Evolutionary conservation across 1,140 invertebrate species (phyloP), one percentile per base, ranked within the genome.

Genomic region (Drosophila persimilis): DNA sequence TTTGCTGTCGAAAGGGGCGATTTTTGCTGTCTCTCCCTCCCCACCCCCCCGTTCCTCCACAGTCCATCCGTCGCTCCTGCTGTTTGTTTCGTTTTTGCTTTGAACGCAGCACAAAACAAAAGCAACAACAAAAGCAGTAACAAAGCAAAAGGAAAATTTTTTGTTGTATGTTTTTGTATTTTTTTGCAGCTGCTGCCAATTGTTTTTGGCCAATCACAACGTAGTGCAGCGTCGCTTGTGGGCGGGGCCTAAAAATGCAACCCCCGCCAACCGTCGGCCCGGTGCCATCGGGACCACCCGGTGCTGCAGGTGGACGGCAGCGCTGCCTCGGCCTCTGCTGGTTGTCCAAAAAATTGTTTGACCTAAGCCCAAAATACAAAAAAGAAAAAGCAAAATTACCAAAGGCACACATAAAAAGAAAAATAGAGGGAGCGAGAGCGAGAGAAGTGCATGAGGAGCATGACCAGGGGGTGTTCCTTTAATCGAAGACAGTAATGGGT

Each of bases 231-330:
- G 80, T 85, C 80, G 85, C 85, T 85, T 85, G 84, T 89, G 88
- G 89, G 89, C 89, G 89, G 90, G 88, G 89, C 89, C 84, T 90
- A 90, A 90, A 76, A 89, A 85, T 90, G 89, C 88, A 90, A 85
- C 89, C 88, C 89, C 86, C 86, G 74, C 77, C 70, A 75, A 65
- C 56, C 64, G 35, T 11, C 39, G 4, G 11, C 35, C 35, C 35
- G 35, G 13, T 39, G 15, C 39, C 53, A 29, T 41, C 29, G 58
- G 57, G 60, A 51, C 39, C 35, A 39, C 35, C 35, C 35, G 53
- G 56, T 48, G 79, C 77, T 62, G 80, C 69, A 62, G 70, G 57
- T 67, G 73, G 73, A 60, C 60, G 64, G 62, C 64, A 47, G 66
- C 76, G 80, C 61, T 59, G 35, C 41, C 61, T 51, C 39, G 52